Conservation (phyloP, 2,797 vertebrate species). For the Poeciliopsis turneri region DNA sequence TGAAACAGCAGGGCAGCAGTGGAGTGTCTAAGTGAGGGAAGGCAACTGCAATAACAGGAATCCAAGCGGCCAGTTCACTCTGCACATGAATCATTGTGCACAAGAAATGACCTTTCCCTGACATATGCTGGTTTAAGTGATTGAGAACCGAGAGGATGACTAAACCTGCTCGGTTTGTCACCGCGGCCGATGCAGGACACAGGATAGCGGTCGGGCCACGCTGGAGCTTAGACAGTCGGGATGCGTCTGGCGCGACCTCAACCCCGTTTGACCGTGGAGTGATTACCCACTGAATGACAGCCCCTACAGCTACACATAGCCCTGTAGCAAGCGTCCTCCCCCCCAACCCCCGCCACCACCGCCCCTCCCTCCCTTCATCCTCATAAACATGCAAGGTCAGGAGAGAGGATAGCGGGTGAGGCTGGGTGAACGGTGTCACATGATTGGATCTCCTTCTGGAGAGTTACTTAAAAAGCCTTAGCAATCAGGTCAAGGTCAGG, state of each 20-base stretch:
- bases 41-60: constrained; percentile 69
- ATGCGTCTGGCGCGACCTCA: constrained; percentile 56
- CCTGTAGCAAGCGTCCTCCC: constrained; percentile 36
- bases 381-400: constrained; percentile 69
- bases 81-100: constrained; percentile 71
- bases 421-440: constrained; percentile 76
- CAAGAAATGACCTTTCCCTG: constrained; percentile 66
- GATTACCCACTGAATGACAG: constrained; percentile 64
- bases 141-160: constrained; percentile 71
- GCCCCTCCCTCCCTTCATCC: constrained; percentile 37
- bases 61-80: constrained; percentile 62
- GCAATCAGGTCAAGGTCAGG: constrained; percentile 82
- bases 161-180: constrained; percentile 59
- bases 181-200: constrained; percentile 14
- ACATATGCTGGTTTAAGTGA: constrained; percentile 72
- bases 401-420: constrained; percentile 49
- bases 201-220: constrained; percentile 20
- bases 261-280: constrained; percentile 60
- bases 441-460: constrained; percentile 80
- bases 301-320: constrained; percentile 44
- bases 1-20: constrained; percentile 66
- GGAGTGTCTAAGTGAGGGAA: constrained; percentile 51
- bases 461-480: constrained; percentile 80
- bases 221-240: constrained; percentile 27
- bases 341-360: constrained; percentile 11